Evolutionary conservation across 2,113 vertebrate genomes (phyloP), one percentile per base, ranked within the genome.

Genomic region (Dendropsophus ebraccatus): DNA sequence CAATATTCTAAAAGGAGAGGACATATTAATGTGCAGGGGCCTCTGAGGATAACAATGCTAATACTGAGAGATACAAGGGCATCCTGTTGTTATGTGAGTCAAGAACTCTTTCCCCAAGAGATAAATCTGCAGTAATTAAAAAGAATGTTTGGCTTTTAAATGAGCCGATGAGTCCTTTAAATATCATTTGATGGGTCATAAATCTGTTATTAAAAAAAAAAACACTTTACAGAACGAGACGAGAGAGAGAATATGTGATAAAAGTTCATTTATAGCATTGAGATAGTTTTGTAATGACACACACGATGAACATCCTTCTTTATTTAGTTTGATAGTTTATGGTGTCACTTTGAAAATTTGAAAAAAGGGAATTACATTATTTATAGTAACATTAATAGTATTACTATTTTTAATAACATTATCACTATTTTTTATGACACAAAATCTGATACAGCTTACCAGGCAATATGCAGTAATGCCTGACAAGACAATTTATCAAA

Each of bases 71-170:
- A 65, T 81, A 62, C 78, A 81, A 81, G 78, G 78, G 56, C 56
- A 82, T 82, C n/a, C 85, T 60, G 2, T 65, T 9, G 2, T 0
- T 81, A 73, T 69, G 76, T 89, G 50, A 89, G 79, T 90, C 87
- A 86, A 32, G 87, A 89, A n/a, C 81, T 77, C 62, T 87, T 70
- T 87, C 37, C 84, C 89, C 83, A 35, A 86, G 87, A 90, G 91
- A 93, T 88, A 89, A 92, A 92, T 88, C 84, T 89, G 67, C 81
- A 83, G 88, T 92, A 92, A 94, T 93, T 88, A 90, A 90, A 86
- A 92, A 90, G 89, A 92, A 81, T 41, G 56, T 65, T 81, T 81
- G 35, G 77, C 56, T 81, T 81, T 81, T 81, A 93, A 93, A 92
- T 88, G 92, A 91, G 91, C 88, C 90, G 90, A 62, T 92, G 90